A percentile compares a stretch with the other conserved stretches of the same genome.
Evolutionary conservation across 1,140 invertebrate genomes (phyloP).

Genomic region (Triops cancriformis): DNA sequence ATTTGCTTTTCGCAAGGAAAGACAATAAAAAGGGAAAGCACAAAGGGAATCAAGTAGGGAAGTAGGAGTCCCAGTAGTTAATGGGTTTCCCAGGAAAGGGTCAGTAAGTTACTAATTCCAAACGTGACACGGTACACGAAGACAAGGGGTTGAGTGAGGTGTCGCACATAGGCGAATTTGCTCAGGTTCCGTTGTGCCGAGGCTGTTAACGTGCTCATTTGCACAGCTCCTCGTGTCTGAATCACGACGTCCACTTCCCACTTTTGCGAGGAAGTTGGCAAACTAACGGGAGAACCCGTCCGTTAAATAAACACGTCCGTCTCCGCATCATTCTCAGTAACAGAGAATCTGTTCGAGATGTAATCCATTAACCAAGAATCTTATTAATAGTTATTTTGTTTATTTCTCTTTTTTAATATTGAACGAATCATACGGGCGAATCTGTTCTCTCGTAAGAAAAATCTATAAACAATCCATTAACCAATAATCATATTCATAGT

Average conservation of each 20-base stretch:
- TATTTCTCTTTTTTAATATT: too few relatives aligned
- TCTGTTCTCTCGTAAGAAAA: too few relatives aligned
- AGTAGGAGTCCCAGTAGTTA: neutral
- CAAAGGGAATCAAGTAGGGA: neutral
- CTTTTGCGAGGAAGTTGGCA: neutral
- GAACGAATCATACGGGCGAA: too few relatives aligned
- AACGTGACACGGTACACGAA: neutral
- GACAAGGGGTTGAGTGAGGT: neutral
- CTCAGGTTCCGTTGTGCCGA: neutral
- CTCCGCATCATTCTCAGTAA: neutral
- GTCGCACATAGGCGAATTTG: neutral
- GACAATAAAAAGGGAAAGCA: neutral
- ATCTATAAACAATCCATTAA: too few relatives aligned
- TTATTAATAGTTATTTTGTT: too few relatives aligned
- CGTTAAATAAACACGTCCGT: neutral
- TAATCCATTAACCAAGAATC: neutral
- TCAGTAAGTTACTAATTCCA: neutral
- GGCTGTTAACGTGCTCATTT: neutral
- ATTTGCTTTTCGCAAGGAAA: neutral
- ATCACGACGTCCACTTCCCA: neutral
- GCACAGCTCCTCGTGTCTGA: neutral
- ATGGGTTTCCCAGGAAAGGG: neutral
- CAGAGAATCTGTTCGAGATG: neutral
- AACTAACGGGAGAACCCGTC: neutral
- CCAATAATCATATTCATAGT: too few relatives aligned